phyloP scores from a whole-genome alignment of 2,888 invertebrate species.

The Stenurella melanura region DNA sequence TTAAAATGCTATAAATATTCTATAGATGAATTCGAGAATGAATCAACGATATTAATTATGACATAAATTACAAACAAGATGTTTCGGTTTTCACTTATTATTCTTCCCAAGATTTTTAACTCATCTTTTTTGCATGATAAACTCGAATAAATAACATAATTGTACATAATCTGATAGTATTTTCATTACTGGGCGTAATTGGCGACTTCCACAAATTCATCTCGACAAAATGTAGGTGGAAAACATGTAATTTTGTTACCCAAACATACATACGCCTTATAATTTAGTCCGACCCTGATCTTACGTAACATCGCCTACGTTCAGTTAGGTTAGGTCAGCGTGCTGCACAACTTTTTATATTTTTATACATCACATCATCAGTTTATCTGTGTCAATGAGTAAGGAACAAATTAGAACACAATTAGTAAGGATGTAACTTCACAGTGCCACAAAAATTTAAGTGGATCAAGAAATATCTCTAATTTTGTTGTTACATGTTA shows the following conservation, averaged over 20 bases:
- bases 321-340: conserved; percentile 20
- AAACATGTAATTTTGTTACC: neutral
- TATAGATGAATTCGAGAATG: too few relatives aligned
- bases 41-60: too few relatives aligned
- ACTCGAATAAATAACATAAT: neutral
- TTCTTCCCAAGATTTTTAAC: neutral
- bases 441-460: too few relatives aligned
- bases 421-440: too few relatives aligned
- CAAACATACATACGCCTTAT: neutral
- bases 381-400: conserved; percentile 15
- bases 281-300: conserved; percentile 1
- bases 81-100: neutral
- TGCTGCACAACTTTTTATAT: conserved; percentile 18
- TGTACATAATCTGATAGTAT: neutral
- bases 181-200: neutral
- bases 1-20: too few relatives aligned
- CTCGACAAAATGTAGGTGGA: neutral
- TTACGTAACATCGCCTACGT: conserved; percentile 18
- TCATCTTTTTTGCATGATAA: neutral
- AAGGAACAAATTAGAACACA: too few relatives aligned
- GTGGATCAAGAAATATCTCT: too few relatives aligned
- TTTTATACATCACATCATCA: neutral
- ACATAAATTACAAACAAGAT: too few relatives aligned
- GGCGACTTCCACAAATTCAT: neutral
- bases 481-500: too few relatives aligned